Evolutionary conservation across 2,888 invertebrate genomes (phyloP), one percentile per base, ranked within the genome.

Genomic region (Microctonus hyperodae): DNA sequence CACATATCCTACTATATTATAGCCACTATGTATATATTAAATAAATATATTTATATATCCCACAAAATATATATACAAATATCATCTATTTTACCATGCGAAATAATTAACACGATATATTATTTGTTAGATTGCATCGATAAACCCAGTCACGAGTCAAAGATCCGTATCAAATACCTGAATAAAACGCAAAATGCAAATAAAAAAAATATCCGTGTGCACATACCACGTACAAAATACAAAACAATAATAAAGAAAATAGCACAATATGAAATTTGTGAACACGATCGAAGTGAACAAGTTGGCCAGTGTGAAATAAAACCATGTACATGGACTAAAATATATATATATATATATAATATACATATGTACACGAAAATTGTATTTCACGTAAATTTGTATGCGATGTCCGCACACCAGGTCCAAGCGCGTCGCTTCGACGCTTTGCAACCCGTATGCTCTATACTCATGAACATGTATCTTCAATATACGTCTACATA

Each of bases 331-430:
- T 37, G 37, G n/a, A 11, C 10, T 31, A 57, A 4, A 20, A 11
- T 22, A 4, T 40, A 22, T 22, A 35, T 25, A 20, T 5, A 10
- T n/a, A n/a, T 33, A 31, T 33, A 9, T 31, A 35, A 35, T n/a
- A n/a, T n/a, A n/a, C n/a, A n/a, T 37, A 37, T n/a, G n/a, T 9
- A 23, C 23, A 28, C 56, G 40, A 64, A 63, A 64, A 44, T 44
- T 16, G 44, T n/a, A 44, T 44, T 37, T 10, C 11, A 13, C 13
- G 33, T 35, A 31, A 62, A 67, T 67, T 67, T 67, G 66, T 67
- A 67, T 67, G 66, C 66, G 48, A 62, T 50, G 35, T 56, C 31
- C 50, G 56, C 57, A 48, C 53, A 37, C 20, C 20, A 57, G 48
- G 51, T 31, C 59, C 37, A 48, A 22, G 53, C 22, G 53, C 40